These are phyloP conservation scores for Dolichoris vasculosae DNA, from an alignment of 1,140 invertebrate genomes.

Conservation along the genomic window DNA sequence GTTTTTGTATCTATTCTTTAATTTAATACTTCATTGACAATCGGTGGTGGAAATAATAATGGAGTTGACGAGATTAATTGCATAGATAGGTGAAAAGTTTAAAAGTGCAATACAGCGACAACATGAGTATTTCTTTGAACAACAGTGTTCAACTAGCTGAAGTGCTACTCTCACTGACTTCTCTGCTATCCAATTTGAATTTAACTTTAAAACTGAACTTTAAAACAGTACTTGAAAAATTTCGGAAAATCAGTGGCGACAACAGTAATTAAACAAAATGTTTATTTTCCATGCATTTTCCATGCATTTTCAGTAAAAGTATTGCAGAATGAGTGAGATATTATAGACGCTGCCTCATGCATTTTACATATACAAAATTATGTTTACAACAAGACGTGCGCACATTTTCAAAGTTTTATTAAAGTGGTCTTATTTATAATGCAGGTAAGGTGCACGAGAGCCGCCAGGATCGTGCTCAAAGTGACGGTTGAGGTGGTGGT, in stretches of 20 bases:
- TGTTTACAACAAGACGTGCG: neutral
- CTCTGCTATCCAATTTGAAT: no score
- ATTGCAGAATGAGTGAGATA: neutral
- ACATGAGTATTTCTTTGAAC: neutral
- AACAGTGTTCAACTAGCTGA: neutral
- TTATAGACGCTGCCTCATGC: neutral
- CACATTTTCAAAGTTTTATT: conserved; percentile 62
- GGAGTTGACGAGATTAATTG: no score
- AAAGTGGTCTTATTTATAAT: conserved; percentile 47
- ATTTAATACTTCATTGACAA: no score
- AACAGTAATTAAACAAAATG: neutral
- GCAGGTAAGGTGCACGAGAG: conserved; percentile 40
- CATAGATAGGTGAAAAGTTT: no score
- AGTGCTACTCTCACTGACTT: neutral
- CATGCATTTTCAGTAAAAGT: neutral
- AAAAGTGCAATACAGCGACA: neutral
- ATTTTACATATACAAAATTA: no score
- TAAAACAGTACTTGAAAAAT: neutral
- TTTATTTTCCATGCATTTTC: neutral
- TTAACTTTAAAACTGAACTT: no score
- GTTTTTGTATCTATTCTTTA: no score
- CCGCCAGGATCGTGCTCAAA: conserved; percentile 40
- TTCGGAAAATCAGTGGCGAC: neutral
- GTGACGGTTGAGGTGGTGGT: conserved; percentile 65
- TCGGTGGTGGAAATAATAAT: no score